A percentile compares a stretch with the other conserved stretches of the same genome.
Evolutionary conservation across 2,888 invertebrate genomes (phyloP).

Genomic region (Dinocampus coccinellae): DNA sequence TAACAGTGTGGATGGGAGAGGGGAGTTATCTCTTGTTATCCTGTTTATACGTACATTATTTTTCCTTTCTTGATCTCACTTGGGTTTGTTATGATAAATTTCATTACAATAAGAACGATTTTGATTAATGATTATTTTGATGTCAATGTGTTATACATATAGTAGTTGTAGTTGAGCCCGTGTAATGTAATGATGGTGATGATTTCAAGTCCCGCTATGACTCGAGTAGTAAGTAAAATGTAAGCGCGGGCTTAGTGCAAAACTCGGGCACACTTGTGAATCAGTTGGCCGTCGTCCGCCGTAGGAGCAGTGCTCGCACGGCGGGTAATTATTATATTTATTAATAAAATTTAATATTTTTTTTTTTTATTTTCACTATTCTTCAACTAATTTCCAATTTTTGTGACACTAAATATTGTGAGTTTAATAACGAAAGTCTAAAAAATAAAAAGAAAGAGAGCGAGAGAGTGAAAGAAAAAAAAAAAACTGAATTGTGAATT

Average conservation of each 20-base stretch:
- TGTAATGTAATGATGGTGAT: conserved; percentile 15
- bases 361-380: background rate
- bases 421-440: background rate
- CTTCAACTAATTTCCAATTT: background rate
- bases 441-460: background rate
- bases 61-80: no score
- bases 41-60: no score
- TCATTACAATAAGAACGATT: no score
- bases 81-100: no score
- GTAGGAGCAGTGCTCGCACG: conserved; percentile 52
- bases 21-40: no score
- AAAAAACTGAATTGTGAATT: conserved; percentile 1
- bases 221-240: conserved; percentile 36
- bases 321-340: conserved; percentile 31
- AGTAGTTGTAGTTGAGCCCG: background rate
- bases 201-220: conserved; percentile 45
- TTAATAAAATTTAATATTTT: background rate
- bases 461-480: background rate
- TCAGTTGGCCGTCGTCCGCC: conserved; percentile 56
- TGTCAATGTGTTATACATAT: background rate
- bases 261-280: conserved; percentile 18
- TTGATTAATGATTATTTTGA: no score
- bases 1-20: no score
- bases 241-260: conserved; percentile 37
- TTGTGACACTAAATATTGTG: background rate